phyloP scores from a whole-genome alignment of 2,797 vertebrate species.

The Lepus townsendii region DNA sequence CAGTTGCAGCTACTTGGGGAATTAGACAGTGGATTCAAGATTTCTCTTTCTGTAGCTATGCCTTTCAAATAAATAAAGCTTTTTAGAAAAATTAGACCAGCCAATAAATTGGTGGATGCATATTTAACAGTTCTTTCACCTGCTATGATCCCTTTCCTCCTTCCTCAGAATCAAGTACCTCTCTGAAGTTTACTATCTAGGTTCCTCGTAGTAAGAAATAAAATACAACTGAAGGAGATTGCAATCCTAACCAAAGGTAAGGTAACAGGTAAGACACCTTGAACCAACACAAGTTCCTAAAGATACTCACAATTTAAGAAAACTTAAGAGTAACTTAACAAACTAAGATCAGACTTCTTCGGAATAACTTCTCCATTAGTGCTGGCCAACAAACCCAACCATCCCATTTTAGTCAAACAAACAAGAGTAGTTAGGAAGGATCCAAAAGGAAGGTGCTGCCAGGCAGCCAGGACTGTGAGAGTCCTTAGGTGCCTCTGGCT shows the following conservation, averaged over 20 bases:
- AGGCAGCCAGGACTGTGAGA: neutral
- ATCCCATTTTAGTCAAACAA: neutral
- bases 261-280: neutral
- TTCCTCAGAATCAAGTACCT: neutral
- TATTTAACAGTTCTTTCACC: neutral
- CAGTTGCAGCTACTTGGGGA: no score
- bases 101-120: neutral
- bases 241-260: constrained; percentile 6
- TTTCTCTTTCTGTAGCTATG: no score
- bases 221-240: constrained; percentile 29
- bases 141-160: neutral
- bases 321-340: constrained; percentile 10
- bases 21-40: no score
- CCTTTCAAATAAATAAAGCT: no score
- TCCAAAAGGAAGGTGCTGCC: neutral
- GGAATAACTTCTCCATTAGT: neutral
- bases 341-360: constrained; percentile 31
- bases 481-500: neutral
- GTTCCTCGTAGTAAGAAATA: neutral
- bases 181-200: neutral
- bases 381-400: neutral
- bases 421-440: neutral
- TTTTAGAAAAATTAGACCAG: neutral
- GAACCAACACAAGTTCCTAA: constrained; percentile 9
- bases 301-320: constrained; percentile 1